phyloP scores from a whole-genome alignment of 2,797 vertebrate genomes.

The Philypnodon macrostomus region DNA sequence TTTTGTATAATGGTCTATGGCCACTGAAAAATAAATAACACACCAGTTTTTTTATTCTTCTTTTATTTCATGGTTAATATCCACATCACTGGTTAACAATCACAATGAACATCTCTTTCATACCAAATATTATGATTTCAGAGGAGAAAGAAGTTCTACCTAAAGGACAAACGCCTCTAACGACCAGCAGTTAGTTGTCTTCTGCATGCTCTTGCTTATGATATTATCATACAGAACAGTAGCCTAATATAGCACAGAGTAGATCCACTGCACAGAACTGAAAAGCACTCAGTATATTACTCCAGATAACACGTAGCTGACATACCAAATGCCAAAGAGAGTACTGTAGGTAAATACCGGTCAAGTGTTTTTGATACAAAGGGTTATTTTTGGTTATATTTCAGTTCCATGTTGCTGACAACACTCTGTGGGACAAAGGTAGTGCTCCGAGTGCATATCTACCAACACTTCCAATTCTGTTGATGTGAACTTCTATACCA shows the following conservation, averaged over 20 bases:
- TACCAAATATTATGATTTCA: conserved; percentile 75
- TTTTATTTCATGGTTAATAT: conserved; percentile 83
- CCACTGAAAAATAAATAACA: neutral
- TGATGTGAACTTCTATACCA: neutral
- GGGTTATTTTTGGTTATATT: conserved; percentile 24
- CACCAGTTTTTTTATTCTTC: conserved; percentile 54
- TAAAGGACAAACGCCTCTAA: conserved; percentile 71
- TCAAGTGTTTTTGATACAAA: neutral
- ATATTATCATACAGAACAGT: conserved; percentile 59
- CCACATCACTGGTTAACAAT: conserved; percentile 83
- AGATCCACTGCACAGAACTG: conserved; percentile 49
- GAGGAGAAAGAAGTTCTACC: conserved; percentile 62
- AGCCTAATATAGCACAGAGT: conserved; percentile 48
- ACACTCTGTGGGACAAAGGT: conserved; percentile 45
- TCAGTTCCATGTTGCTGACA: conserved; percentile 49
- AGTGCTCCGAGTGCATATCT: conserved; percentile 58
- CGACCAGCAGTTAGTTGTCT: conserved; percentile 62
- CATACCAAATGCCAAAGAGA: neutral
- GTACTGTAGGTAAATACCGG: conserved; percentile 2
- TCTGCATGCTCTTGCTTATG: conserved; percentile 71
- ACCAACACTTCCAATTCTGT: conserved; percentile 55
- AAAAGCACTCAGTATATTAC: conserved; percentile 36
- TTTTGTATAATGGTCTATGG: no score
- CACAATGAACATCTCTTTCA: conserved; percentile 81
- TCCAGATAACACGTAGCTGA: conserved; percentile 7